These are phyloP conservation scores for Acanthisitta chloris DNA, from an alignment of 2,113 vertebrate species.

Conservation along the genomic window DNA sequence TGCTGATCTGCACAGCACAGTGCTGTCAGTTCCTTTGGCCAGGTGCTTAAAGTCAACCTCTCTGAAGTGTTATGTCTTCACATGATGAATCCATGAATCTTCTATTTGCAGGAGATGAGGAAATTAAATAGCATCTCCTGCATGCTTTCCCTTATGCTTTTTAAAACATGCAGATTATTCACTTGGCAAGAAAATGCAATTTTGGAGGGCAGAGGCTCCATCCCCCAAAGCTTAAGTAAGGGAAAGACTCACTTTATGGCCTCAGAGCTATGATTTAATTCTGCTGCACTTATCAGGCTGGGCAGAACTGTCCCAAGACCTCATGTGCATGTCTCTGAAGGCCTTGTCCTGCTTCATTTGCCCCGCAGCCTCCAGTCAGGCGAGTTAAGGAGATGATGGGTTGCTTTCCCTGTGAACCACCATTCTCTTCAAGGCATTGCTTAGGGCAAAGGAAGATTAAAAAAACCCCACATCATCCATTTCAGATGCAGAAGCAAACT, in stretches of 20 bases:
- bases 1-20: background rate
- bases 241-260: background rate
- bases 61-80: fast-evolving
- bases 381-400: background rate
- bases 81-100: background rate
- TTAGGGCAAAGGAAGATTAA: background rate
- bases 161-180: background rate
- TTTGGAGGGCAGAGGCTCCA: background rate
- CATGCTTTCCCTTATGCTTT: background rate
- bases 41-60: background rate
- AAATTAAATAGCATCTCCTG: background rate
- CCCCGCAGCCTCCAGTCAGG: background rate
- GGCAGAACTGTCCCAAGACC: background rate
- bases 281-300: background rate
- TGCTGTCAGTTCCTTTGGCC: background rate
- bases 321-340: fast-evolving
- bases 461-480: background rate
- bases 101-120: background rate
- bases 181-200: background rate
- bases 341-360: background rate
- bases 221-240: background rate
- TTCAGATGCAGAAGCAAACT: background rate
- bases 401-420: background rate
- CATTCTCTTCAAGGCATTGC: background rate
- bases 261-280: background rate